Percentiles rank a stretch among this genome's conserved stretches.
Conservation (phyloP, 2,888 invertebrate species). For the Scaptomyza parva region DNA sequence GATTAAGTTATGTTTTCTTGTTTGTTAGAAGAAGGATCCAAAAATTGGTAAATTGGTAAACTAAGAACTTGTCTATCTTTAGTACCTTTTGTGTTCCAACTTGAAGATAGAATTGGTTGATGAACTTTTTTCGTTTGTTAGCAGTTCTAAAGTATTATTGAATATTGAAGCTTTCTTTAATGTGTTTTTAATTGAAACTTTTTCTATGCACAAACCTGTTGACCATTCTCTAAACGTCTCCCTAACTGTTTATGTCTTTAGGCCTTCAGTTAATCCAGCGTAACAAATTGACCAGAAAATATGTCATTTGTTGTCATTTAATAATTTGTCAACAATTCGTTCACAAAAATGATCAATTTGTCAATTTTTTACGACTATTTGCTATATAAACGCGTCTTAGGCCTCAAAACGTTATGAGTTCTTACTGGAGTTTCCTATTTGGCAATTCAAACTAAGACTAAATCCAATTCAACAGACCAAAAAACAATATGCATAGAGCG, state of each 20-base stretch:
- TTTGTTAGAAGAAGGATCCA: too few species aligned
- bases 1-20: too few species aligned
- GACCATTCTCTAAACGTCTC: conserved; percentile 1
- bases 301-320: conserved; percentile 29
- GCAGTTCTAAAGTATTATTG: too few species aligned
- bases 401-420: conserved; percentile 63
- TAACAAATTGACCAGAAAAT: conserved; percentile 33
- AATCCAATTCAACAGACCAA: conserved; percentile 55
- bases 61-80: too few species aligned
- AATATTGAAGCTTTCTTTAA: background rate
- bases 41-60: too few species aligned
- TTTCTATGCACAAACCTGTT: conserved; percentile 5
- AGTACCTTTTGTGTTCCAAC: too few species aligned
- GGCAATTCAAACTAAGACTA: conserved; percentile 77
- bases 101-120: too few species aligned
- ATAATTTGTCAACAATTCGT: conserved; percentile 32
- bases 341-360: conserved; percentile 42
- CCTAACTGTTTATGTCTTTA: conserved; percentile 26
- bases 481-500: conserved; percentile 57
- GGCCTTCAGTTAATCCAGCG: conserved; percentile 65
- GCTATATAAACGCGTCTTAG: conserved; percentile 62
- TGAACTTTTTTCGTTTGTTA: too few species aligned
- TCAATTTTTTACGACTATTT: conserved; percentile 27
- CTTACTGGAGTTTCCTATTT: conserved; percentile 70
- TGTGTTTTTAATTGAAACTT: background rate